These are phyloP conservation scores for Didymodactylos carnosus DNA, from an alignment of 2,888 invertebrate genomes.

Conservation along the genomic window DNA sequence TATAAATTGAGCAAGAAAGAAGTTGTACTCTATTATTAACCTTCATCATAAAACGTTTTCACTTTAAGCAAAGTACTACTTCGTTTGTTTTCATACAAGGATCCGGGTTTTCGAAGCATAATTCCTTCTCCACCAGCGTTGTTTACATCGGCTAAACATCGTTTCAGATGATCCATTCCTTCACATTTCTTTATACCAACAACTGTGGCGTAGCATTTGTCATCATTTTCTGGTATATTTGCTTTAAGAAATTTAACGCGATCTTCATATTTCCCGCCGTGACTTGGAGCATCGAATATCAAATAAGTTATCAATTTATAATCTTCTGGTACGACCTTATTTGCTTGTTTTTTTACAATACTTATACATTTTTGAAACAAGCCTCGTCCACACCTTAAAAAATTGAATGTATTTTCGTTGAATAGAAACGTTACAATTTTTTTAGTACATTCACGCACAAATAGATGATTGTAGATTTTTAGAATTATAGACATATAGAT, in stretches of 20 bases:
- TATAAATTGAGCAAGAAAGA: background rate
- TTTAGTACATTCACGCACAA: too few species aligned
- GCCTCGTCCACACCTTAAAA: conserved; percentile 21
- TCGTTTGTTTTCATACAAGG: conserved; percentile 23
- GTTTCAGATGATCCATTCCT: conserved; percentile 22
- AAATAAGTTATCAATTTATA: conserved; percentile 15
- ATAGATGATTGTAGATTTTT: too few species aligned
- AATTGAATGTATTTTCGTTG: background rate
- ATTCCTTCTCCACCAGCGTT: conserved; percentile 27
- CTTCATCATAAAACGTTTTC: conserved; percentile 30
- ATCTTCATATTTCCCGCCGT: conserved; percentile 22
- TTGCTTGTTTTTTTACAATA: conserved; percentile 26
- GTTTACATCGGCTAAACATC: conserved; percentile 23
- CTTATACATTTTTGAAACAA: conserved; percentile 28
- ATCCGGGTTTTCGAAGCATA: conserved; percentile 28
- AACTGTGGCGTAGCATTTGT: conserved; percentile 22
- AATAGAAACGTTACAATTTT: background rate
- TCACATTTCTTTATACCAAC: conserved; percentile 24
- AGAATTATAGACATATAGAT: too few species aligned
- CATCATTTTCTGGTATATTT: conserved; percentile 16
- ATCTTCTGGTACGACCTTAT: conserved; percentile 15
- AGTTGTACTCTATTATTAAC: conserved; percentile 13
- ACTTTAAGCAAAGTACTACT: conserved; percentile 26
- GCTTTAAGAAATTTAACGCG: conserved; percentile 23
- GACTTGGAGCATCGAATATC: conserved; percentile 27